These are phyloP conservation scores for Rhinophrynus dorsalis DNA, from an alignment of 2,797 vertebrate species.

Conservation along the genomic window DNA sequence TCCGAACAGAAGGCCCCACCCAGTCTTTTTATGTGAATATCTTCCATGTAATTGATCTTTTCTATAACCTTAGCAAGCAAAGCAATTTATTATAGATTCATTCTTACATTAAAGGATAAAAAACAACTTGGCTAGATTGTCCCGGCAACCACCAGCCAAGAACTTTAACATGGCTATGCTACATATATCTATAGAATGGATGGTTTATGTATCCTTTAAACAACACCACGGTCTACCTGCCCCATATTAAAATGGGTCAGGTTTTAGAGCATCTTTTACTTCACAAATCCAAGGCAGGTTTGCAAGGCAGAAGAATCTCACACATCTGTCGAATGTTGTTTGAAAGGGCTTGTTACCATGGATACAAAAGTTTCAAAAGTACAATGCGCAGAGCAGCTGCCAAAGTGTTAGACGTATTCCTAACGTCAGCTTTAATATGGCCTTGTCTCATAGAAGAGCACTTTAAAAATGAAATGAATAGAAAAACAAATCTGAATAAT, in stretches of 20 bases:
- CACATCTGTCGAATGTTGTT: slow-evolving; percentile 28
- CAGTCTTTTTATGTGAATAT: too few relatives aligned
- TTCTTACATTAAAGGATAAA: too few relatives aligned
- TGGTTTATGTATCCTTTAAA: slow-evolving; percentile 10
- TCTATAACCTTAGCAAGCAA: too few relatives aligned
- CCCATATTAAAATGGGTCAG: slow-evolving; percentile 29
- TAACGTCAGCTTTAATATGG: slow-evolving; percentile 28
- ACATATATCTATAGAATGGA: not conserved
- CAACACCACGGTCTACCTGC: slow-evolving; percentile 11
- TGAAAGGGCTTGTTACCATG: slow-evolving; percentile 36
- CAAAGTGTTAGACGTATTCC: slow-evolving; percentile 18
- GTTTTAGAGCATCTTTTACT: slow-evolving; percentile 13
- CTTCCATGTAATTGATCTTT: too few relatives aligned
- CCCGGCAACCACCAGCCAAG: too few relatives aligned
- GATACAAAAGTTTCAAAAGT: slow-evolving; percentile 40
- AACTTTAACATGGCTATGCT: not conserved
- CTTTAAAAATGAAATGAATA: slow-evolving; percentile 12
- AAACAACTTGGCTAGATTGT: too few relatives aligned
- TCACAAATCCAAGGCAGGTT: slow-evolving; percentile 11
- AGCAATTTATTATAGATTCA: too few relatives aligned
- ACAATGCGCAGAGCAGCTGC: slow-evolving; percentile 30
- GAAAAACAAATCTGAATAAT: slow-evolving; percentile 34
- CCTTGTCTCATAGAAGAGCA: slow-evolving; percentile 35
- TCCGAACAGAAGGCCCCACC: too few relatives aligned
- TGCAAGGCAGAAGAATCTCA: slow-evolving; percentile 12